Percentiles rank a stretch among this genome's conserved stretches.
phyloP scores from a whole-genome alignment of 92 coral and sea anemone species.

The Metridium senile region DNA sequence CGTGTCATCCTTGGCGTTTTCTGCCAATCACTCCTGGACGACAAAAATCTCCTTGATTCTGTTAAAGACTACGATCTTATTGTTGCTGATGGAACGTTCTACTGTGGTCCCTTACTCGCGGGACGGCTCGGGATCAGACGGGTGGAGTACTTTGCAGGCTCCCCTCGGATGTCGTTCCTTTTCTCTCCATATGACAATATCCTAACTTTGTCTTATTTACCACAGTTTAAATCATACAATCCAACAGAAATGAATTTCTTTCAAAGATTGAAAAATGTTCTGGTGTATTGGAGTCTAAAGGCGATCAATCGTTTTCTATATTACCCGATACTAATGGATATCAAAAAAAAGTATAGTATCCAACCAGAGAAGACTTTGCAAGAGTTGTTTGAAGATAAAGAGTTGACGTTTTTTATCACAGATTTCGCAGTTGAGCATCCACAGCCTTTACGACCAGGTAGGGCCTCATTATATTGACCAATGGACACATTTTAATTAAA shows the following conservation, averaged over 20 bases:
- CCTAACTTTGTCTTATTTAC: constrained; percentile 46
- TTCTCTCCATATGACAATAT: constrained; percentile 2
- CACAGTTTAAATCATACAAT: constrained; percentile 18
- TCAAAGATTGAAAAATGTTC: too few relatives aligned
- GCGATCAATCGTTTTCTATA: background rate
- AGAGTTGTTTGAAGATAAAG: constrained; percentile 45
- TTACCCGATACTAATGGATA: constrained; percentile 4
- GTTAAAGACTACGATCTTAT: constrained; percentile 47
- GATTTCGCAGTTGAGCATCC: constrained; percentile 69
- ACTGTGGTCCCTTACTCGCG: constrained; percentile 32
- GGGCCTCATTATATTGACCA: background rate
- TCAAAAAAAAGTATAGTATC: constrained; percentile 57
- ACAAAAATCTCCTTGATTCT: constrained; percentile 38
- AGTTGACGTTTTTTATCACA: constrained; percentile 42
- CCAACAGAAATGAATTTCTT: constrained; percentile 53
- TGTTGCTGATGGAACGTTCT: constrained; percentile 20
- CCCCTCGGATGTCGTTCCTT: constrained; percentile 7
- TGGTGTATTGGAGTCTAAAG: background rate
- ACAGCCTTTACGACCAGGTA: constrained; percentile 71
- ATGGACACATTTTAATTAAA: background rate
- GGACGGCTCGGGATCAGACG: constrained; percentile 31
- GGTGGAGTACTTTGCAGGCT: constrained; percentile 20
- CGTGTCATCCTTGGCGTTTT: background rate
- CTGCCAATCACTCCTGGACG: constrained; percentile 44
- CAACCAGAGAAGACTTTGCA: constrained; percentile 44